Percentiles rank a stretch among this genome's conserved stretches.
Evolutionary conservation across 2,888 invertebrate genomes (phyloP).

Genomic region (Tenodera sinensis): DNA sequence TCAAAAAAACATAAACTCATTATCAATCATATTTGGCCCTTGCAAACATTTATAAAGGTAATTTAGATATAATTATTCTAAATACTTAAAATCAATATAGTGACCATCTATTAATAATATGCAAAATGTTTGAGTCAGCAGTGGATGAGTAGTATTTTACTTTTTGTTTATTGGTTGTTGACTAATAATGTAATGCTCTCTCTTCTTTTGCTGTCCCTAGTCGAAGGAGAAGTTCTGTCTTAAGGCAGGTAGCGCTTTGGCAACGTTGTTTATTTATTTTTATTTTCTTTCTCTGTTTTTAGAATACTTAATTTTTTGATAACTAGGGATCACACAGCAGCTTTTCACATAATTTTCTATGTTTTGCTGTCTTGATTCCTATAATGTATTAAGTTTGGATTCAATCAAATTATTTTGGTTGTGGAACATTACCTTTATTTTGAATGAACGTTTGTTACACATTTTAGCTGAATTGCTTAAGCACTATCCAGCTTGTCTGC

Average conservation of each 20-base stretch:
- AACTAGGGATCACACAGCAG: background rate
- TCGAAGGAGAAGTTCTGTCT: conserved; percentile 47
- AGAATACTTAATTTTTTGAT: background rate
- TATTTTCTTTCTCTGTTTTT: conserved; percentile 10
- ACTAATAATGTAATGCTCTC: conserved; percentile 33
- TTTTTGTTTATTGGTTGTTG: conserved; percentile 25
- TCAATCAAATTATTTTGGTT: background rate
- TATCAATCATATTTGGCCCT: background rate
- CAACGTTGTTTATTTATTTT: conserved; percentile 25
- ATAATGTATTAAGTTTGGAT: background rate
- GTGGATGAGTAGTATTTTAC: conserved; percentile 7
- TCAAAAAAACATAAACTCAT: background rate
- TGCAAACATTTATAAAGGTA: background rate
- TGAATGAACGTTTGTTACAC: background rate
- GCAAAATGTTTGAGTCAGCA: background rate
- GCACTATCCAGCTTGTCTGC: background rate
- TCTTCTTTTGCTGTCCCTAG: conserved; percentile 41
- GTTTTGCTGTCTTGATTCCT: background rate
- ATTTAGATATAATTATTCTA: background rate
- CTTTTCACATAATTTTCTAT: background rate
- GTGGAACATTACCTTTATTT: background rate
- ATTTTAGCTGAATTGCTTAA: conserved; percentile 3
- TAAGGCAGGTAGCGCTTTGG: conserved; percentile 46
- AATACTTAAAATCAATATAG: background rate
- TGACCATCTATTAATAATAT: too few species aligned